These are phyloP conservation scores for Chloropsis cyanopogon DNA, from an alignment of 2,113 vertebrate species.

Conservation along the genomic window DNA sequence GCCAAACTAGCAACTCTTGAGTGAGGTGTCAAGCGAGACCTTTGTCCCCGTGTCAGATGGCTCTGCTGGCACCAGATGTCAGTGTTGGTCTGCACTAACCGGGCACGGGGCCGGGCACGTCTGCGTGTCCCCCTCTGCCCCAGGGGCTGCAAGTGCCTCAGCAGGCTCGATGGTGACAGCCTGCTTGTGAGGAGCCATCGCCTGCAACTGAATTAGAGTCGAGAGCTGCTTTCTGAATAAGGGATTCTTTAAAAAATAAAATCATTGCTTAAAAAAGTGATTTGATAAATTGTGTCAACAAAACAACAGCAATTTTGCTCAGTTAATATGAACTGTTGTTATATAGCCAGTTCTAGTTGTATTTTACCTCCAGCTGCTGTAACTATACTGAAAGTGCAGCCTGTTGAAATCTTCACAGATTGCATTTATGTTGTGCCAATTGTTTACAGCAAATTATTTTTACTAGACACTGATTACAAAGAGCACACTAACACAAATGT, in stretches of 20 bases:
- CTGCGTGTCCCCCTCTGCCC: neutral
- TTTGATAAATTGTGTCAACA: slow-evolving; percentile 17
- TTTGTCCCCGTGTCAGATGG: neutral
- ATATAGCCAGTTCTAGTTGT: neutral
- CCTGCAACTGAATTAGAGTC: no score
- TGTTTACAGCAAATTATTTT: slow-evolving; percentile 5
- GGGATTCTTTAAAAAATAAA: neutral
- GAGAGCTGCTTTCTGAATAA: neutral
- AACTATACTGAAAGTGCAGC: neutral
- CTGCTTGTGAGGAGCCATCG: fast-evolving
- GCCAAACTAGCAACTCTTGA: neutral
- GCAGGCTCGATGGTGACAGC: neutral
- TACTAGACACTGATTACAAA: neutral
- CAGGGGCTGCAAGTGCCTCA: neutral
- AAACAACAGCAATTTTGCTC: slow-evolving; percentile 24
- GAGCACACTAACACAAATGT: neutral
- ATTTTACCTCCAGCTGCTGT: slow-evolving; percentile 2
- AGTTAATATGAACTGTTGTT: neutral
- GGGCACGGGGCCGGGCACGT: neutral
- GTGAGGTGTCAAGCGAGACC: neutral
- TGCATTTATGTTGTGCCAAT: slow-evolving; percentile 3
- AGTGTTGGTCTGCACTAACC: slow-evolving; percentile 53
- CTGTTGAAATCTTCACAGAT: neutral
- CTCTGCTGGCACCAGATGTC: slow-evolving; percentile 70
- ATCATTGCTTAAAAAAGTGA: slow-evolving; percentile 8